Evolutionary conservation across 2,113 vertebrate species (phyloP).

Genomic region (Anas platyrhynchos): DNA sequence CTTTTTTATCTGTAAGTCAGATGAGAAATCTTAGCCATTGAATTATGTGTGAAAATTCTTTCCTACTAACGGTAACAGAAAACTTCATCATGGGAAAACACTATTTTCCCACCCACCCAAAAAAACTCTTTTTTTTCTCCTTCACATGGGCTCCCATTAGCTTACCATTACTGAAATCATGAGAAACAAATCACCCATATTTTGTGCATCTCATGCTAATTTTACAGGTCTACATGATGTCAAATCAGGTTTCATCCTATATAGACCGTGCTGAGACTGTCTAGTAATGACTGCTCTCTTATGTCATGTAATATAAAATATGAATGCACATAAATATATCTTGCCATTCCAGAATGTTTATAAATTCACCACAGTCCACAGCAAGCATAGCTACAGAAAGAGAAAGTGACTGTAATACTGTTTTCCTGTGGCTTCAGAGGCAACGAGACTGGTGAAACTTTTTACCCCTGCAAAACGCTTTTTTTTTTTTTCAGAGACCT

Average conservation of each 20-base stretch:
- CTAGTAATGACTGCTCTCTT: background rate
- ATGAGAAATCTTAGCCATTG: background rate
- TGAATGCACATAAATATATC: background rate
- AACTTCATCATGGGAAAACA: background rate
- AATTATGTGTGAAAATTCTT: conserved; percentile 43
- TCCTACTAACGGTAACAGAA: background rate
- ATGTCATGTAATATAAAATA: background rate
- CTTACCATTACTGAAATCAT: background rate
- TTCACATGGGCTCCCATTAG: background rate
- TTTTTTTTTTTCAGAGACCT: background rate
- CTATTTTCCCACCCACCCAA: background rate
- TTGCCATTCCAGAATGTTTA: background rate
- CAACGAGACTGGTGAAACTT: background rate
- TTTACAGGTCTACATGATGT: background rate
- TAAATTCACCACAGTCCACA: background rate
- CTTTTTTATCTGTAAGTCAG: conserved; percentile 29
- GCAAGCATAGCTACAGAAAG: background rate
- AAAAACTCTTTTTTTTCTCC: accelerated
- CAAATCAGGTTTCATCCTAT: background rate
- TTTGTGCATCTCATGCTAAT: background rate
- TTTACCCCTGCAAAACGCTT: background rate
- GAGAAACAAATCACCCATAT: background rate
- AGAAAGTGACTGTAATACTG: background rate
- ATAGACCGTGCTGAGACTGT: background rate
- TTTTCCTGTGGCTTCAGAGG: background rate